A percentile compares a stretch with the other conserved stretches of the same genome.
Conservation (phyloP, 2,113 vertebrate species). For the Antennarius striatus region DNA sequence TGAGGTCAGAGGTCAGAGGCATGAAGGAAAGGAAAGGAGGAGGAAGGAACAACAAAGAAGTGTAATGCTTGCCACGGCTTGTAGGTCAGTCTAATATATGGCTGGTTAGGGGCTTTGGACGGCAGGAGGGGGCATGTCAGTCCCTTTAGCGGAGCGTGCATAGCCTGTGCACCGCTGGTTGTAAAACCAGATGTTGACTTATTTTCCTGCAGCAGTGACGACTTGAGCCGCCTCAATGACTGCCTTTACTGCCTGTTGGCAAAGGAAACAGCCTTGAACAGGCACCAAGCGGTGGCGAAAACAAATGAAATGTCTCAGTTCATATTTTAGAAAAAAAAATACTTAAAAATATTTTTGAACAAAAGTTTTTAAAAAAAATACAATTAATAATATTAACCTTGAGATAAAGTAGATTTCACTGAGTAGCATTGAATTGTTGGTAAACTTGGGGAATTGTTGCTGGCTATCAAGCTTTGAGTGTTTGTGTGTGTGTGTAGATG, state of each 20-base stretch:
- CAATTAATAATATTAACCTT: conserved; percentile 7
- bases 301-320: conserved; percentile 28
- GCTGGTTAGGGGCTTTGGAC: conserved; percentile 42
- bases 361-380: conserved; percentile 48
- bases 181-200: conserved; percentile 71
- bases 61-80: conserved; percentile 55
- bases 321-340: conserved; percentile 50
- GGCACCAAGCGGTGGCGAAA: conserved; percentile 47
- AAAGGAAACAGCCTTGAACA: conserved; percentile 56
- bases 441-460: conserved; percentile 22
- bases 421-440: conserved; percentile 19
- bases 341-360: conserved; percentile 34
- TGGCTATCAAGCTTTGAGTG: neutral
- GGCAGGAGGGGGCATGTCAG: conserved; percentile 20
- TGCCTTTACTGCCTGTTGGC: conserved; percentile 47
- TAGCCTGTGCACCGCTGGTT: conserved; percentile 16
- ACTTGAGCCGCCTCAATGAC: conserved; percentile 54
- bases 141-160: conserved; percentile 6
- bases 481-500: conserved; percentile 1
- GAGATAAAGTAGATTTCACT: conserved; percentile 28
- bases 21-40: conserved; percentile 24
- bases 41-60: conserved; percentile 51
- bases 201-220: conserved; percentile 44
- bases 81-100: conserved; percentile 68
- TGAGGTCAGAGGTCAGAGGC: conserved; percentile 57